Percentiles rank a stretch among this genome's conserved stretches.
Conservation (phyloP, 35 echinoderm and acorn worm species). For the Heliocidaris tuberculata region DNA sequence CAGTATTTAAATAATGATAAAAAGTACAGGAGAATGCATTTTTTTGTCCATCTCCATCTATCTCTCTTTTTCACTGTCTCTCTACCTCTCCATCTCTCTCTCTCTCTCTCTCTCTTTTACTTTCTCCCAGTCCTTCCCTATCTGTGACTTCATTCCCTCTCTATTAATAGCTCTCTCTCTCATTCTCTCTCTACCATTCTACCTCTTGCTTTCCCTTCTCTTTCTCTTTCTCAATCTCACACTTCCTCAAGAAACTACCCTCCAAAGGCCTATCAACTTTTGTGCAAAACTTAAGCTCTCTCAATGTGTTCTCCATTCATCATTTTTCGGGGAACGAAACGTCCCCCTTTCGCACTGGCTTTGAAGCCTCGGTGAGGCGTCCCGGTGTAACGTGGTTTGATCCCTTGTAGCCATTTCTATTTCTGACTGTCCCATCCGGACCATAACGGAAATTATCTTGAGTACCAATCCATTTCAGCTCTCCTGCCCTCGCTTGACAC, state of each 20-base stretch:
- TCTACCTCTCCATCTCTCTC: too few species aligned
- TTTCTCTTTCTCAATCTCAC: background rate
- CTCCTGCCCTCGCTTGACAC: background rate
- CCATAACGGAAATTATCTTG: conserved; percentile 11
- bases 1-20: too few species aligned
- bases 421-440: background rate
- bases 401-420: background rate
- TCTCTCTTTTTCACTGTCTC: too few species aligned
- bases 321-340: background rate
- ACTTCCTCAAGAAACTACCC: background rate
- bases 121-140: too few species aligned
- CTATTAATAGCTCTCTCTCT: too few species aligned
- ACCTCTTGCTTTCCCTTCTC: too few species aligned
- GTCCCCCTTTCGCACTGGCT: background rate
- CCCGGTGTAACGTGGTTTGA: background rate
- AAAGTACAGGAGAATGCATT: too few species aligned
- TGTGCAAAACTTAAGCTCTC: background rate
- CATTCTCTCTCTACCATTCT: too few species aligned
- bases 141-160: too few species aligned
- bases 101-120: too few species aligned
- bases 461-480: background rate
- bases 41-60: too few species aligned
- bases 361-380: background rate
- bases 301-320: background rate
- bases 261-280: background rate